phyloP scores from a whole-genome alignment of 2,113 vertebrate genomes.

The Heterocephalus glaber region DNA sequence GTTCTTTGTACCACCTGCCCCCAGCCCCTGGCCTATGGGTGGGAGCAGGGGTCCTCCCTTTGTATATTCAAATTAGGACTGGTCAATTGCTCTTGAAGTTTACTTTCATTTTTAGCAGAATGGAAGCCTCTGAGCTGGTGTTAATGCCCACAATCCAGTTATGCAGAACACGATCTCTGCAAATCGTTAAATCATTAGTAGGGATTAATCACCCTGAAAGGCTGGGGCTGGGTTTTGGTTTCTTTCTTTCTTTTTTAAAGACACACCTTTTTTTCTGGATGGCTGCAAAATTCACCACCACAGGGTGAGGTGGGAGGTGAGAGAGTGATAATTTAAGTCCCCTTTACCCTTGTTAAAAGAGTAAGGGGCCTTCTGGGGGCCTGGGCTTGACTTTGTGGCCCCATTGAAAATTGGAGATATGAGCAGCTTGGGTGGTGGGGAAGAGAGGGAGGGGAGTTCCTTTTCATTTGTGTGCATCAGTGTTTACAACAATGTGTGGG shows the following conservation, averaged over 20 bases:
- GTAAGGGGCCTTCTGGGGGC: neutral
- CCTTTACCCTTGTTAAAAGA: neutral
- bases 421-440: neutral
- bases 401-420: neutral
- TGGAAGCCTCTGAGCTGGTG: constrained; percentile 74
- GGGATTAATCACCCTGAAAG: constrained; percentile 82
- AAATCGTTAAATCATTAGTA: constrained; percentile 83
- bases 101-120: constrained; percentile 83
- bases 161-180: constrained; percentile 80
- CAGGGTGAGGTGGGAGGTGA: constrained; percentile 23
- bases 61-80: constrained; percentile 80
- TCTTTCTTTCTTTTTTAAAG: neutral
- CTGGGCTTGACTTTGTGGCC: neutral
- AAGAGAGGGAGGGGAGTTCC: neutral
- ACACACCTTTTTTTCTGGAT: constrained; percentile 58
- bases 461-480: neutral
- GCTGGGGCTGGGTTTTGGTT: constrained; percentile 66
- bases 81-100: constrained; percentile 83
- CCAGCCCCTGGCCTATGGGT: constrained; percentile 45
- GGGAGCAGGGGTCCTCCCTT: constrained; percentile 32
- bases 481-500: neutral
- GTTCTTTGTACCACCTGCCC: constrained; percentile 45
- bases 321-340: constrained; percentile 1
- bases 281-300: constrained; percentile 69
- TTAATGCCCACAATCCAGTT: constrained; percentile 78